Conservation (phyloP, 2,797 vertebrate species). For the Sebastiscus albofasciatus region DNA sequence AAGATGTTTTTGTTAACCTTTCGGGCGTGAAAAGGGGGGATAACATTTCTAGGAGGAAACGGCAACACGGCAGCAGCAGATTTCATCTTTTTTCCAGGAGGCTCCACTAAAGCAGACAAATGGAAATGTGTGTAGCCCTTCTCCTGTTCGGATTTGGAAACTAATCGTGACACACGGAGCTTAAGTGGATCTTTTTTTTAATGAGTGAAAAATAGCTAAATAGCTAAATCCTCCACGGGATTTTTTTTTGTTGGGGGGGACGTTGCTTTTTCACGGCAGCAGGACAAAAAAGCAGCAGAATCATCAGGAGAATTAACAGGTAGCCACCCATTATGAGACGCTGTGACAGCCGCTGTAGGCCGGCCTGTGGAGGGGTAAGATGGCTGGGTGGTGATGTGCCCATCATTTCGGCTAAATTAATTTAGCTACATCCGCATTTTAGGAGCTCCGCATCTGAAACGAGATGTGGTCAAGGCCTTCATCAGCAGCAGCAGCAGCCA, state of each 20-base stretch:
- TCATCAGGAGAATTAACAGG: slow-evolving; percentile 79
- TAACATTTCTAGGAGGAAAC: slow-evolving; percentile 50
- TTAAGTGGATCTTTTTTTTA: slow-evolving; percentile 56
- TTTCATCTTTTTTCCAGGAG: slow-evolving; percentile 58
- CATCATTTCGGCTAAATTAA: slow-evolving; percentile 43
- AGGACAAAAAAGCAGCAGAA: slow-evolving; percentile 38
- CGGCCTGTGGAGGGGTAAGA: slow-evolving; percentile 49
- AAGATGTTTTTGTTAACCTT: slow-evolving; percentile 53
- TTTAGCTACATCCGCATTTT: slow-evolving; percentile 50
- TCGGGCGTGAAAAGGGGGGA: slow-evolving; percentile 37
- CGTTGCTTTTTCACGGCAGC: slow-evolving; percentile 16
- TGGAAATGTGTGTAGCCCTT: slow-evolving; percentile 71
- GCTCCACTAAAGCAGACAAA: slow-evolving; percentile 60
- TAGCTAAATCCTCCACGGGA: slow-evolving; percentile 30
- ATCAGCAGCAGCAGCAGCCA: slow-evolving; percentile 1
- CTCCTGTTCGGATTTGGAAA: slow-evolving; percentile 60
- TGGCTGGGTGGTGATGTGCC: slow-evolving; percentile 60
- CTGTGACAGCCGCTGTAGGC: slow-evolving; percentile 55
- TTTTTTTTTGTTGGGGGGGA: slow-evolving; percentile 8
- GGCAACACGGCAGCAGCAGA: slow-evolving; percentile 49
- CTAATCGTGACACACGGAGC: slow-evolving; percentile 66
- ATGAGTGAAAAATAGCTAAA: slow-evolving; percentile 47
- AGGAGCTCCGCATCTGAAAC: slow-evolving; percentile 25
- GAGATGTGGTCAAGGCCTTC: slow-evolving; percentile 48
- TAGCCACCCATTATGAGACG: slow-evolving; percentile 70